Conservation (phyloP, 2,113 vertebrate genomes). For the Dasyprocta punctata region DNA sequence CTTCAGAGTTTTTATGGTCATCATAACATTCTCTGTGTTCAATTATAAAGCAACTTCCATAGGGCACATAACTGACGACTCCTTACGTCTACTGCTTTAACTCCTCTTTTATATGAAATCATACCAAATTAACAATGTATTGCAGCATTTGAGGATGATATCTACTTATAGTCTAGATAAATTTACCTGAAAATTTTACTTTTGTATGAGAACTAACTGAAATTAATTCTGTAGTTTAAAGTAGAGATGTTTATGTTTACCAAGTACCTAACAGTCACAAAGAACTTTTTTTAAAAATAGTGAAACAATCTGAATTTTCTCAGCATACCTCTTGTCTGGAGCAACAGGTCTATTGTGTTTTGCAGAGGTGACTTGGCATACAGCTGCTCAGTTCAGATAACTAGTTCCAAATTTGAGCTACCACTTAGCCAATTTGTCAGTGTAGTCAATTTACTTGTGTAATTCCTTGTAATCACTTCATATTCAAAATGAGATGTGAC, state of each 20-base stretch:
- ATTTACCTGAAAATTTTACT: not conserved
- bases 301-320: not conserved
- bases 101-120: not conserved
- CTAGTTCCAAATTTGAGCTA: fast-evolving
- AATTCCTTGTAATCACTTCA: not conserved
- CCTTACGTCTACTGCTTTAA: not conserved
- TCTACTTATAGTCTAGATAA: not conserved
- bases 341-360: not conserved
- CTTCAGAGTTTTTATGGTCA: not conserved
- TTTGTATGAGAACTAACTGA: no score
- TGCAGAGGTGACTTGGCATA: not conserved
- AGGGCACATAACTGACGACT: not conserved
- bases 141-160: not conserved
- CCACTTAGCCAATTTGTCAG: not conserved
- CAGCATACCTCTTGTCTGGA: not conserved
- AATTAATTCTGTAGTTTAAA: not conserved
- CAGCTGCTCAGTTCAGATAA: not conserved
- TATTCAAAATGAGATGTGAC: not conserved
- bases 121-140: not conserved
- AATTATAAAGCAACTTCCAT: not conserved
- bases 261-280: not conserved
- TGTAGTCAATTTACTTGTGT: not conserved
- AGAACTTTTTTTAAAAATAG: not conserved
- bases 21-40: not conserved
- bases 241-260: not conserved